Conservation (phyloP, 2,113 vertebrate species). For the Suricata suricatta region DNA sequence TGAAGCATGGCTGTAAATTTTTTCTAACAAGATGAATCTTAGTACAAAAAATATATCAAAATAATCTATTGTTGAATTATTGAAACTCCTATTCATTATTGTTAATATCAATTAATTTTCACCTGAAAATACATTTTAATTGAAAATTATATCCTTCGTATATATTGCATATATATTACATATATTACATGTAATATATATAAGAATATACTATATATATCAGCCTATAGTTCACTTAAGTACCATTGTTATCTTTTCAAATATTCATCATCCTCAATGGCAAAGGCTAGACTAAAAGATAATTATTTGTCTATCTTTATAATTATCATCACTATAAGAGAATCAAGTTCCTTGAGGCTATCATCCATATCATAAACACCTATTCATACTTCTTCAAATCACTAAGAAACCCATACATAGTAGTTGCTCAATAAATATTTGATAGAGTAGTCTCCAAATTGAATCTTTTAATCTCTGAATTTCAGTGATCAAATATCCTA, state of each 20-base stretch:
- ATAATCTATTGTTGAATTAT: background rate
- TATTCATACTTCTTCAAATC: background rate
- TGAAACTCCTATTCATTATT: background rate
- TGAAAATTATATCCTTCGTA: background rate
- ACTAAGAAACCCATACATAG: background rate
- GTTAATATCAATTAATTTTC: background rate
- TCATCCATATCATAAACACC: background rate
- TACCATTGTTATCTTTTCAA: background rate
- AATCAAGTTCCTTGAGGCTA: background rate
- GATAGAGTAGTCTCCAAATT: background rate
- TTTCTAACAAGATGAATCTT: background rate
- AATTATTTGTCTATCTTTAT: background rate
- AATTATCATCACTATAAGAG: background rate
- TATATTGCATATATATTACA: too few species aligned
- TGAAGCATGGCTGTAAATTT: background rate
- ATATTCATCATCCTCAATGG: background rate
- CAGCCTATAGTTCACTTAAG: background rate
- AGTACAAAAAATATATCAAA: background rate
- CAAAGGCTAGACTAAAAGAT: background rate
- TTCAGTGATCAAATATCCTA: background rate
- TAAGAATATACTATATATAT: background rate
- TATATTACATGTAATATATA: too few species aligned
- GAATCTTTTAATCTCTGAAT: background rate
- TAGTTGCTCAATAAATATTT: background rate
- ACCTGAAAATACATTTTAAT: background rate